Base-by-base conservation (phyloP, 2,888 invertebrate species). In the Tenthredo amoena region DNA sequence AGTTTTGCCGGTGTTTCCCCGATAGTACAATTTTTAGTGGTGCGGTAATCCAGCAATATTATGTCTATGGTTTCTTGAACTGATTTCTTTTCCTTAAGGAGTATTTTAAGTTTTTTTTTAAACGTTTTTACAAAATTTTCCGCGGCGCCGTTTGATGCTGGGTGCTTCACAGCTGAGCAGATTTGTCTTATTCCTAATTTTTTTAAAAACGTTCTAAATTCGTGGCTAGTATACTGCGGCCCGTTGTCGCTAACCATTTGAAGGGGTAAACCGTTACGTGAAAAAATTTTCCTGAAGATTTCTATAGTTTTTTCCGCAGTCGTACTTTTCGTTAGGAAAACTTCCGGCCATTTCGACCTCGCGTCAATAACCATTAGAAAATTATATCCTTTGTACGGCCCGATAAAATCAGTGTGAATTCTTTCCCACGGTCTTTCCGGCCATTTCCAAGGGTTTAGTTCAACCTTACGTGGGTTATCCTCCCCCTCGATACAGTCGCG, bases 41-140 rank as follows among this genome's bases (percentile, higher is more conserved):
- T 85, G 62, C 76, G 37, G 40, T 84, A 81, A 18, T 84, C 85
- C n/a, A 71, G 55, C 6, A 85, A n/a, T n/a, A 85, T 76, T 12
- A 68, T 21, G 31, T 71, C 34, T 18, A 84, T 71, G 47, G 86
- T 84, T 72, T 77, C 37, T 37, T 86, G 84, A 43, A 85, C n/a
- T 7, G 71, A 65, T 9, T 86, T 84, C 4, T 86, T 86, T 18
- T 81, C 74, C 34, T 81, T 47, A 0, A 86, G 58, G 12, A 85
- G 83, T 85, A 86, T 88, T 43, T 76, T 83, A 0, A 88, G 47
- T 10, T 81, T 79, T 34, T 77, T 77, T 85, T 89, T 88, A 34
- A 89, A 86, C 3, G 87, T 88, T 21, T 87, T 86, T 5, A 88
- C 88, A 71, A 89, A 87, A 40, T 86, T 85, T 82, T 89, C 87